Base-by-base conservation (phyloP, 2,797 vertebrate genomes). In the Helicolenus hilgendorfi region DNA sequence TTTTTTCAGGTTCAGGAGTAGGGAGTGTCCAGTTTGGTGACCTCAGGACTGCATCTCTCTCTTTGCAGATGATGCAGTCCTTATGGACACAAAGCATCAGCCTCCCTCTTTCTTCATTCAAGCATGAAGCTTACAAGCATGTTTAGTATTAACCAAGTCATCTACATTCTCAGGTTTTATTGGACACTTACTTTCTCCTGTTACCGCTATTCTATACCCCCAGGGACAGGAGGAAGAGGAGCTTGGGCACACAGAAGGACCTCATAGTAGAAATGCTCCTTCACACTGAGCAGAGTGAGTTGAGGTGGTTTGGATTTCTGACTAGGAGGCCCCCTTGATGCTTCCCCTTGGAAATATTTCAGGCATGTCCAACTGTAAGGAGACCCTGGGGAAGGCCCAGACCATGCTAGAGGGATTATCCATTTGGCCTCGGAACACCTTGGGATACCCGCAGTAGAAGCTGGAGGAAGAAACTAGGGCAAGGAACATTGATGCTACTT, bases 341-440 rank as follows among this genome's bases (percentile, higher is more conserved):
- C 73, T 36, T 58, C 49, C 58, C 49, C 35, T 9, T 65, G 59
- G 58, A 85, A 63, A 63, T 75, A 79, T 79, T 69, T 56, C 64
- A 63, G 41, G 76, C 63, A 74, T 84, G 70, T 63, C 31, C 13
- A 79, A 58, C 24, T 73, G 63, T 69, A 73, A 69, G 55, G 55
- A 69, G 71, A 80, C 65, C 65, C 59, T 45, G 22, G 72, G 35
- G 45, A 59, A 45, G 67, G 5, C n/a, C 65, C 29, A 35, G 36
- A 72, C 13, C 49, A 58, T 72, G 64, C 45, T 75, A 29, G 49
- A 81, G 36, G 72, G 60, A 72, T 80, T 71, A 65, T 58, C 72
- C 56, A 80, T 85, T 49, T 80, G 77, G 58, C n/a, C 20, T 29
- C 3, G 18, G 56, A 62, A 69, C 29, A 69, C 14, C 15, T 76